A percentile compares a stretch with the other conserved stretches of the same genome.
These are phyloP conservation scores for Cavia porcellus DNA, from an alignment of 2,113 vertebrate genomes.

Conservation along the genomic window DNA sequence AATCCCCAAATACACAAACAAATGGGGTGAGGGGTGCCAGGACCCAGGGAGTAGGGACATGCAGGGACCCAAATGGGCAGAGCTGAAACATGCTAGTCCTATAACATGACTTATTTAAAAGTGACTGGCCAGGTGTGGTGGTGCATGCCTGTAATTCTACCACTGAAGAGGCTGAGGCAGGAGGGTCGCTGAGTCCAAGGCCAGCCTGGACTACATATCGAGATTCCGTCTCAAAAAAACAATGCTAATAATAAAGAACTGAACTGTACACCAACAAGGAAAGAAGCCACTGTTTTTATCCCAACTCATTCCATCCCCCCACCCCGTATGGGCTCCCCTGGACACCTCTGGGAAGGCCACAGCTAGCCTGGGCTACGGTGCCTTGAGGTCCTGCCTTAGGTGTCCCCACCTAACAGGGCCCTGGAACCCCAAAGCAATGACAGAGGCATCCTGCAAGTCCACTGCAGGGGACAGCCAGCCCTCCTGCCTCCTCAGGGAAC, in stretches of 20 bases:
- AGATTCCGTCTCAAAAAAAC: neutral
- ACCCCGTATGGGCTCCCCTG: accelerated
- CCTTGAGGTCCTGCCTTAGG: neutral
- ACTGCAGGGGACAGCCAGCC: neutral
- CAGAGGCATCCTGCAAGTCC: neutral
- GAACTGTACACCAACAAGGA: neutral
- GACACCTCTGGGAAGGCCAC: neutral
- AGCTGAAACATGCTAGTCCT: neutral
- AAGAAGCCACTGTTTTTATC: neutral
- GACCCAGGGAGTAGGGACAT: accelerated
- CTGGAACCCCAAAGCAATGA: neutral
- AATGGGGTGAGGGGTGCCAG: accelerated
- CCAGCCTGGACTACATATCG: neutral
- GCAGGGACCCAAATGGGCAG: no score
- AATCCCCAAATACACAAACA: neutral
- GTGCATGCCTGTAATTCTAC: neutral
- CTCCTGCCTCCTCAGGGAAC: neutral
- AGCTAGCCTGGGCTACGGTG: neutral
- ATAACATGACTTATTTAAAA: neutral
- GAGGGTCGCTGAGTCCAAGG: neutral
- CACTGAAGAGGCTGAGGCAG: neutral
- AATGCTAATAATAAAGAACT: neutral
- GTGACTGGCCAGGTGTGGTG: neutral
- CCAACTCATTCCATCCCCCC: neutral
- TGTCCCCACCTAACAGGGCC: no score